Percentiles rank a stretch among this genome's conserved stretches.
These are phyloP conservation scores for Propithecus coquereli DNA, from an alignment of 2,113 vertebrate species.

Conservation along the genomic window DNA sequence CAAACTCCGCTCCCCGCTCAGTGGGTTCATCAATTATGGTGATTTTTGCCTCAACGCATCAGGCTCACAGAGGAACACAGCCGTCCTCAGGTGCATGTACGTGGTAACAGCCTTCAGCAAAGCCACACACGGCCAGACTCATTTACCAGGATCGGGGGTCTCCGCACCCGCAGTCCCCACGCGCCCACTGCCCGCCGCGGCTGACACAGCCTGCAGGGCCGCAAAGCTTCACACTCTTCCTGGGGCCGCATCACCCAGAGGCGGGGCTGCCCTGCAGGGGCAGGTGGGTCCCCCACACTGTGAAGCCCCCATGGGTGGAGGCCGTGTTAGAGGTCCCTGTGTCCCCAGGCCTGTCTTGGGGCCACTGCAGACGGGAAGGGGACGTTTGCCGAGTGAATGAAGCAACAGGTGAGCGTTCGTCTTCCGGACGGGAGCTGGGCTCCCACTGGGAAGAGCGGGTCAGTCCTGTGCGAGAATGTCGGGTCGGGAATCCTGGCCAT, in stretches of 20 bases:
- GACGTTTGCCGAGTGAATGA: neutral
- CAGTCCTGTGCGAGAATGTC: neutral
- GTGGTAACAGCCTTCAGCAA: slow-evolving; percentile 56
- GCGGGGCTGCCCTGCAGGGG: neutral
- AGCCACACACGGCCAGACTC: neutral
- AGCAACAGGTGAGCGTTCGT: fast-evolving
- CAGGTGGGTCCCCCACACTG: fast-evolving
- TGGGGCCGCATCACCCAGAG: neutral
- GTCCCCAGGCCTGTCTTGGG: too few species aligned
- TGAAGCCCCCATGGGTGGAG: neutral
- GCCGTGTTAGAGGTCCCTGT: fast-evolving
- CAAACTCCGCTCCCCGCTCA: slow-evolving; percentile 66
- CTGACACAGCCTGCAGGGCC: too few species aligned
- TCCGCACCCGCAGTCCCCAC: neutral
- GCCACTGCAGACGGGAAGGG: neutral
- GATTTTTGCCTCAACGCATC: slow-evolving; percentile 80
- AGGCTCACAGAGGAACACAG: slow-evolving; percentile 74
- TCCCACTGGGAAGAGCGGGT: neutral
- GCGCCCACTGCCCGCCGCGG: fast-evolving
- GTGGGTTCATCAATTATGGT: slow-evolving; percentile 81
- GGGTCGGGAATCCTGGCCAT: neutral
- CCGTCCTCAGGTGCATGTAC: slow-evolving; percentile 65
- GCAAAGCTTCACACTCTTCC: too few species aligned
- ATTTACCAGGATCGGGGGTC: neutral
- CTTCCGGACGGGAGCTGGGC: neutral